These are phyloP conservation scores for Leptopilina syphax DNA, from an alignment of 2,888 invertebrate genomes.

Conservation along the genomic window DNA sequence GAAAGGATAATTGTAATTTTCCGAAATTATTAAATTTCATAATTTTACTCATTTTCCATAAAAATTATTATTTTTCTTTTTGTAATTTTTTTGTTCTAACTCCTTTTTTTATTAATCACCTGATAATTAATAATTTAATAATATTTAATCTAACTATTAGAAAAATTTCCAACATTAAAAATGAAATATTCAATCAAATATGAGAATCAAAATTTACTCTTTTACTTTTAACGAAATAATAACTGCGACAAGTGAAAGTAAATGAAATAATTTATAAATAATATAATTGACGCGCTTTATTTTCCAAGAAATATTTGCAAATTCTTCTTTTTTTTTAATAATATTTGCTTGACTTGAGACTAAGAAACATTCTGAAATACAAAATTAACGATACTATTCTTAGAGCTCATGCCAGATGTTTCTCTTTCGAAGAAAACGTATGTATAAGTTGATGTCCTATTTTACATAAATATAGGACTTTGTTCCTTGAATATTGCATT, in stretches of 20 bases:
- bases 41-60: too few species aligned
- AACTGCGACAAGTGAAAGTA: not conserved
- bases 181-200: too few species aligned
- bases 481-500: not conserved
- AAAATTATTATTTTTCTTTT: too few species aligned
- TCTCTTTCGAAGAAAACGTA: constrained; percentile 30
- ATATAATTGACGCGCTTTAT: not conserved
- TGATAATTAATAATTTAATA: too few species aligned
- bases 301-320: not conserved
- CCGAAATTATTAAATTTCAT: too few species aligned
- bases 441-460: constrained; percentile 10
- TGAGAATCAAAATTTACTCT: not conserved
- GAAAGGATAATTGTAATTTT: too few species aligned
- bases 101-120: too few species aligned
- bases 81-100: too few species aligned
- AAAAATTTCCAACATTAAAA: too few species aligned
- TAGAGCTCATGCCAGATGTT: constrained; percentile 36
- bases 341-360: constrained; percentile 22
- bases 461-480: constrained; percentile 1
- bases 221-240: not conserved
- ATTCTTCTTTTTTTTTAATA: not conserved
- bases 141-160: too few species aligned
- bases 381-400: constrained; percentile 33
- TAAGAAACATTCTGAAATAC: constrained; percentile 35
- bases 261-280: not conserved